A percentile compares a stretch with the other conserved stretches of the same genome.
phyloP scores from a whole-genome alignment of 2,797 vertebrate species.

The Molossus alvarezi region DNA sequence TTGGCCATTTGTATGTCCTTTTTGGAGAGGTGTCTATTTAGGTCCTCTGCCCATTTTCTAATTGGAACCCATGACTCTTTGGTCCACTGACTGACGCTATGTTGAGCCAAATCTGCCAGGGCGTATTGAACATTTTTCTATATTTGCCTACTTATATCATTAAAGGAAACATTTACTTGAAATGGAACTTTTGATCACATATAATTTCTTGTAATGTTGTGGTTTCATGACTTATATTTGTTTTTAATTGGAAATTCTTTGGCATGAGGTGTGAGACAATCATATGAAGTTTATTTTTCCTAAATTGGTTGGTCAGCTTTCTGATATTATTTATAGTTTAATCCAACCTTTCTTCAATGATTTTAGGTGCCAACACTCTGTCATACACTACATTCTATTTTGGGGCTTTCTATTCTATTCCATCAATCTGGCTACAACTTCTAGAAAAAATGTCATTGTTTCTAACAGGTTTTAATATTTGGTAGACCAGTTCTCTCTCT shows the following conservation, averaged over 20 bases:
- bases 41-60: too few relatives aligned
- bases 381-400: slow-evolving; percentile 26
- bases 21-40: too few relatives aligned
- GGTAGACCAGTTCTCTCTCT: neutral
- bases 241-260: slow-evolving; percentile 19
- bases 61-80: too few relatives aligned
- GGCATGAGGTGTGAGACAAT: slow-evolving; percentile 37
- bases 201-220: neutral
- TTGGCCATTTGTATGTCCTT: too few relatives aligned
- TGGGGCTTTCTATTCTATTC: neutral
- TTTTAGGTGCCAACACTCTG: neutral
- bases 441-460: neutral
- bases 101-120: too few relatives aligned
- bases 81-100: too few relatives aligned
- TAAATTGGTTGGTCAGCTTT: slow-evolving; percentile 52
- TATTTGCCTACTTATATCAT: neutral
- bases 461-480: slow-evolving; percentile 30
- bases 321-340: slow-evolving; percentile 33
- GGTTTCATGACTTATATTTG: neutral
- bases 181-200: neutral
- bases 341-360: slow-evolving; percentile 8
- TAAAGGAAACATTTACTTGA: slow-evolving; percentile 7
- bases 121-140: neutral
- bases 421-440: neutral
- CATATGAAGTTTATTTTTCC: slow-evolving; percentile 14